These are phyloP conservation scores for Melikaiella ostensackeni DNA, from an alignment of 2,888 invertebrate genomes.

Conservation along the genomic window DNA sequence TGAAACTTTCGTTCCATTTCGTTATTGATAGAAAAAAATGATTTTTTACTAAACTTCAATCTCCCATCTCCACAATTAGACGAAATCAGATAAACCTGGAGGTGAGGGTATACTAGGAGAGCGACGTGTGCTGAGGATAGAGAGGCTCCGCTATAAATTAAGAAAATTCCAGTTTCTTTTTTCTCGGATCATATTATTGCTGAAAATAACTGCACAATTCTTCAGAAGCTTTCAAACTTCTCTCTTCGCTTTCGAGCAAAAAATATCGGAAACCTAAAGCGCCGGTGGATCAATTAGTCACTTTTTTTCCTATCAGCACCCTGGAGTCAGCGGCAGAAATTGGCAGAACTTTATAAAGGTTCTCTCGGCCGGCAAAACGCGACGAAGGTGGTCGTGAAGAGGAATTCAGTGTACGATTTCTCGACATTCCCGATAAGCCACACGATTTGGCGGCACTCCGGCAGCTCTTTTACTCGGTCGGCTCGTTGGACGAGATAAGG, in stretches of 20 bases:
- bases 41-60: too few species aligned
- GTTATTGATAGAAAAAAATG: too few species aligned
- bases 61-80: too few species aligned
- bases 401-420: constrained; percentile 38
- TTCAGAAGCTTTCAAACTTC: background rate
- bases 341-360: constrained; percentile 29
- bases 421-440: constrained; percentile 21
- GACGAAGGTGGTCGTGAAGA: constrained; percentile 34
- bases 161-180: too few species aligned
- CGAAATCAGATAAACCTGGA: too few species aligned
- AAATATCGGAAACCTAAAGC: background rate
- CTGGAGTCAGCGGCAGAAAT: constrained; percentile 8
- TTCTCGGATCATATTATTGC: too few species aligned
- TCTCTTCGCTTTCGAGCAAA: background rate
- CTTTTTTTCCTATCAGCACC: background rate
- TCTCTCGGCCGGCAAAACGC: background rate
- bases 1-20: too few species aligned
- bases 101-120: too few species aligned
- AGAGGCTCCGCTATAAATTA: too few species aligned
- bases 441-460: constrained; percentile 41
- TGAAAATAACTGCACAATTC: background rate
- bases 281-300: constrained; percentile 13
- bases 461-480: constrained; percentile 49
- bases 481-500: constrained; percentile 53
- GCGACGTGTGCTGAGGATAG: too few species aligned